Evolutionary conservation across 2,113 vertebrate species (phyloP), one percentile per base, ranked within the genome.

Genomic region (Pampusana beccarii): DNA sequence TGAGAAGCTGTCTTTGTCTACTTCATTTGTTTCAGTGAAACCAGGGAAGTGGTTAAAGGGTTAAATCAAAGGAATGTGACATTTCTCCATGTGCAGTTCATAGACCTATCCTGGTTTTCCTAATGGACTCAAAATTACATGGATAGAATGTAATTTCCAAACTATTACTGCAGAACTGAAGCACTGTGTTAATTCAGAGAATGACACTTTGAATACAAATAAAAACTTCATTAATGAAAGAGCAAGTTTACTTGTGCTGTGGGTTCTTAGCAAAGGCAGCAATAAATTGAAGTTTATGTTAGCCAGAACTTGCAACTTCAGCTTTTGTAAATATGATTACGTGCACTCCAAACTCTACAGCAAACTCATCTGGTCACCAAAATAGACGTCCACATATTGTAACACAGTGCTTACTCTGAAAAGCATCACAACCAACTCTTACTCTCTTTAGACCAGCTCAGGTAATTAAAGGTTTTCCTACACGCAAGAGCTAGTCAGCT

Each of bases 21-120:
- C 88, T 78, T 92, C 64, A 58, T 74, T 96, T 90, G 58, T 66
- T 82, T 29, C 65, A 62, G 54, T 11, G 15, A 86, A 92, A 73
- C 16, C 50, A 69, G 34, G 26, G 62, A 64, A 66, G 97, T 29
- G 65, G 51, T 65, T 90, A 91, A 95, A 94, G 96, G 95, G 97
- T 98, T 98, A 98, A 98, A 72, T 54, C 80, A 93, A 92, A 96
- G 92, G 96, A 97, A 97, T 96, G 96, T 98, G 98, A 97, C 97
- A 97, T 97, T 94, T 97, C 96, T 97, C 93, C 77, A 97, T 97
- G 96, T 96, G 96, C 94, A 97, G 95, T 95, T 97, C 95, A 90
- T 94, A 98, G 94, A 95, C 95, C 82, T 97, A 95, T 97, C 90
- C 93, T 80, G 88, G 66, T 95, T 86, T 95, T 96, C 93, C 95